phyloP scores from a whole-genome alignment of 2,113 vertebrate species.

The Struthidea cinerea region DNA sequence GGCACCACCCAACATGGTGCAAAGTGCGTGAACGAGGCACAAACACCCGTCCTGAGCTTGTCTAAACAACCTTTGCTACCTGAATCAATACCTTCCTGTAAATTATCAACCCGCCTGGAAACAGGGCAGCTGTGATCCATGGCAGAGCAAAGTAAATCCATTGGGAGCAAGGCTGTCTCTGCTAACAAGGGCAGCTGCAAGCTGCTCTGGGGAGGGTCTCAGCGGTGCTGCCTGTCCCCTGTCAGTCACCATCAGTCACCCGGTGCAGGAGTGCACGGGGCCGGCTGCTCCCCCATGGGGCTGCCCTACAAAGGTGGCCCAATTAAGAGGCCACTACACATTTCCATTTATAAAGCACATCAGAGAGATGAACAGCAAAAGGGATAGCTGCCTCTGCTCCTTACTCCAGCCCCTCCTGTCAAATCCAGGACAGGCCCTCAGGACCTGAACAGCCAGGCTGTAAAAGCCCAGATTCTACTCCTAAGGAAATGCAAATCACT shows the following conservation, averaged over 20 bases:
- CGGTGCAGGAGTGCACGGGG: background rate
- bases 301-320: conserved; percentile 31
- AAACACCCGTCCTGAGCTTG: background rate
- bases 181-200: background rate
- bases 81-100: background rate
- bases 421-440: conserved; percentile 37
- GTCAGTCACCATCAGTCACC: background rate
- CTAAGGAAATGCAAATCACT: background rate
- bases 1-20: background rate
- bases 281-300: background rate
- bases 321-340: background rate
- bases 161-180: background rate
- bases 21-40: background rate
- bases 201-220: background rate
- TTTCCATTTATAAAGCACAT: conserved; percentile 36
- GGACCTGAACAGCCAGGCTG: background rate
- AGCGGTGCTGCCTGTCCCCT: background rate
- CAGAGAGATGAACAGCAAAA: background rate
- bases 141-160: background rate
- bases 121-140: background rate
- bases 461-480: background rate
- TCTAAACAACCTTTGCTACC: conserved; percentile 36
- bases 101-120: background rate
- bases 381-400: background rate
- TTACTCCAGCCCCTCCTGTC: background rate